These are phyloP conservation scores for Masticophis lateralis DNA, from an alignment of 2,797 vertebrate species.

Conservation along the genomic window DNA sequence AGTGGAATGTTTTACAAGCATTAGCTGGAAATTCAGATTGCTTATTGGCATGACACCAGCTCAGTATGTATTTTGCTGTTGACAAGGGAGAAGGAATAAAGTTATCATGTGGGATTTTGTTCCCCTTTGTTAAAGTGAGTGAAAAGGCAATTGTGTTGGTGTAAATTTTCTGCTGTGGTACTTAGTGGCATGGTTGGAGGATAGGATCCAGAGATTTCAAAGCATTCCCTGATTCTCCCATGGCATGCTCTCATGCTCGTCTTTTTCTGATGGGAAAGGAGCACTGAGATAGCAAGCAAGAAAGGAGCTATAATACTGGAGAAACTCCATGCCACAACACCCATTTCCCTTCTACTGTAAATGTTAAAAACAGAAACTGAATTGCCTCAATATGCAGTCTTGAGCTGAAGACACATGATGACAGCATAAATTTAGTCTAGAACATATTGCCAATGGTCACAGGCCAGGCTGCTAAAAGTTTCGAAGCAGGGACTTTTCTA, in stretches of 20 bases:
- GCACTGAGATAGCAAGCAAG: background rate
- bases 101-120: background rate
- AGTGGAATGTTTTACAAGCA: background rate
- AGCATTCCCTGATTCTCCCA: background rate
- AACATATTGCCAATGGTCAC: constrained; percentile 65
- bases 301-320: background rate
- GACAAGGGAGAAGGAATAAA: background rate
- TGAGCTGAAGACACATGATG: constrained; percentile 57
- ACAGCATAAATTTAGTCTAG: constrained; percentile 59
- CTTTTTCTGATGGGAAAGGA: background rate
- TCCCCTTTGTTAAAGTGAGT: background rate
- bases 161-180: background rate
- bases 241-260: background rate
- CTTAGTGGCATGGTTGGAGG: background rate
- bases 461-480: constrained; percentile 62
- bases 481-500: constrained; percentile 46
- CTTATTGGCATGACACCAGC: background rate
- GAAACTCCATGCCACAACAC: background rate
- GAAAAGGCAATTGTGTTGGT: background rate
- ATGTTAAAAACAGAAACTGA: constrained; percentile 52
- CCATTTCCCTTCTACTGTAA: constrained; percentile 28
- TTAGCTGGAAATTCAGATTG: background rate
- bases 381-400: constrained; percentile 62
- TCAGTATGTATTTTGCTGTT: background rate
- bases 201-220: constrained; percentile 27